Conservation (phyloP, 1,140 invertebrate species). For the Leptinotarsa defecta region DNA sequence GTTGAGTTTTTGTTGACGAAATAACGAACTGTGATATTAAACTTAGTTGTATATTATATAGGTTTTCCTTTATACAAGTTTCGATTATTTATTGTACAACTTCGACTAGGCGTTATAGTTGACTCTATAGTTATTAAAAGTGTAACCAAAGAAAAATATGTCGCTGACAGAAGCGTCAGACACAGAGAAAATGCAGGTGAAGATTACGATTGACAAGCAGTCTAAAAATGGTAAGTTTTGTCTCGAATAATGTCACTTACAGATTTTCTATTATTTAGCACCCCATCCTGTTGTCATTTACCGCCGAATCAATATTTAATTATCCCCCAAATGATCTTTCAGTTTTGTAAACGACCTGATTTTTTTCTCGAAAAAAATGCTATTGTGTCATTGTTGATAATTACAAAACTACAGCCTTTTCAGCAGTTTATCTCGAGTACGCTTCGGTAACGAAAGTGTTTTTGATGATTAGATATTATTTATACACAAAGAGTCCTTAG, state of each 20-base stretch:
- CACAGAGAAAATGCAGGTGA: conserved; percentile 34
- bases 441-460: too few relatives aligned
- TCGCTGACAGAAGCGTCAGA: conserved; percentile 42
- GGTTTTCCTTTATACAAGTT: conserved; percentile 48
- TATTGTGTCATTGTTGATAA: neutral
- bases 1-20: conserved; percentile 52
- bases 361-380: neutral
- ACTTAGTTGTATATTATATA: conserved; percentile 49
- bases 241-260: conserved; percentile 9
- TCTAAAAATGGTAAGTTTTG: conserved; percentile 41
- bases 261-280: neutral
- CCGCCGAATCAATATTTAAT: conserved; percentile 1
- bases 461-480: too few relatives aligned
- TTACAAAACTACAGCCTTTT: too few relatives aligned
- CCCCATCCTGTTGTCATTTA: neutral
- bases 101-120: conserved; percentile 39
- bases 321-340: neutral
- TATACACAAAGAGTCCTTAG: too few relatives aligned
- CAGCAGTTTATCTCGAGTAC: too few relatives aligned
- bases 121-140: conserved; percentile 35
- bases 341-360: conserved; percentile 4
- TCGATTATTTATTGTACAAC: conserved; percentile 50
- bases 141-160: conserved; percentile 46
- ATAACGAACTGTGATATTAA: conserved; percentile 54
- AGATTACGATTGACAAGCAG: conserved; percentile 35